phyloP scores from a whole-genome alignment of 2,797 vertebrate species.

The Masticophis lateralis region DNA sequence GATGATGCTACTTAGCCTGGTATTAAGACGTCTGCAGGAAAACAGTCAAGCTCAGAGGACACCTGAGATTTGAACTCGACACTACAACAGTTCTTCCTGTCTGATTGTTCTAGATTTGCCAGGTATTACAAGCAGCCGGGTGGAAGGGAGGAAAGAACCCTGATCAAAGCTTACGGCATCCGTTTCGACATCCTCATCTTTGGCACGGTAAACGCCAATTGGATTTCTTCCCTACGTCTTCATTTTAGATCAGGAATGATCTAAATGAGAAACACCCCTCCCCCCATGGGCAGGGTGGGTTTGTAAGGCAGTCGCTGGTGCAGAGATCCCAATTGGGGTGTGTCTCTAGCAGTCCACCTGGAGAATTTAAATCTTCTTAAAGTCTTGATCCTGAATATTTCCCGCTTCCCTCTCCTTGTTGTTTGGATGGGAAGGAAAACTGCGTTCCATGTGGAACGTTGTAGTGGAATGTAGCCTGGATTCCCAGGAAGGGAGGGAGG shows the following conservation, averaged over 20 bases:
- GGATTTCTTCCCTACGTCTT: background rate
- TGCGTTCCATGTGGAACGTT: background rate
- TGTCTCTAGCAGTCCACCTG: background rate
- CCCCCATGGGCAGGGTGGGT: background rate
- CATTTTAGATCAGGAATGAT: background rate
- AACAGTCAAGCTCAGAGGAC: background rate
- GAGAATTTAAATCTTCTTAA: background rate
- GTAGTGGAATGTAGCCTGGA: background rate
- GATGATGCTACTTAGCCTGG: background rate
- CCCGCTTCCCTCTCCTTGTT: background rate
- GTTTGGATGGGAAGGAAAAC: background rate
- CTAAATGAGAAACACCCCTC: background rate
- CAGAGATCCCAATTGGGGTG: background rate
- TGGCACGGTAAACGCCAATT: constrained; percentile 72
- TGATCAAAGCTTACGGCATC: constrained; percentile 86
- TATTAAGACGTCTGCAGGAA: background rate
- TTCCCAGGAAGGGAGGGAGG: background rate
- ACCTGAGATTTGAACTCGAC: background rate
- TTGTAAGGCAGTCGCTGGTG: background rate
- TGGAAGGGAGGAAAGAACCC: constrained; percentile 74
- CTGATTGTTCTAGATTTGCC: constrained; percentile 73
- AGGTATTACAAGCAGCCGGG: constrained; percentile 73
- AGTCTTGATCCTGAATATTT: background rate
- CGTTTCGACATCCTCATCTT: constrained; percentile 88
- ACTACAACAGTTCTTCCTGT: background rate